Evolutionary conservation across 2,113 vertebrate genomes (phyloP).

Genomic region (Lontra canadensis): DNA sequence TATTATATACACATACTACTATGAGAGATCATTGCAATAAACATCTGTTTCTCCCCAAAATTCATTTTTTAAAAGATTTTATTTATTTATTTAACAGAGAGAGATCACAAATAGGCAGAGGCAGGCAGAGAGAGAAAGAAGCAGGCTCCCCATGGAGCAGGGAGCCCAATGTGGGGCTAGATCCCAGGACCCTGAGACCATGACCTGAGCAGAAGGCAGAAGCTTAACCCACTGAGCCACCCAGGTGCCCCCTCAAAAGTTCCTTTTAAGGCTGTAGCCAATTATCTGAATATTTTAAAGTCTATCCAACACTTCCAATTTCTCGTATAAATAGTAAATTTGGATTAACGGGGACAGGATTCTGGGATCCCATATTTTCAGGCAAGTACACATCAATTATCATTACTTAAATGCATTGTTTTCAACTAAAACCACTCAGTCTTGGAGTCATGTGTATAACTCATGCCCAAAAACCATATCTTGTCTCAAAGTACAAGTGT

Average conservation of each 20-base stretch:
- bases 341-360: background rate
- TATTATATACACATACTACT: background rate
- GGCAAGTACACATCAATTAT: background rate
- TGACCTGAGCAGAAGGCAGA: no score
- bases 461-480: background rate
- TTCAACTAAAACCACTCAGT: background rate
- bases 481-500: conserved; percentile 47
- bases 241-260: background rate
- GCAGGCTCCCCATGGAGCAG: no score
- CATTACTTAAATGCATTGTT: background rate
- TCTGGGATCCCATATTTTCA: background rate
- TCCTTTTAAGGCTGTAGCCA: background rate
- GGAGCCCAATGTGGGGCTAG: no score
- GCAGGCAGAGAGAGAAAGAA: no score
- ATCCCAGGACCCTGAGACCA: no score
- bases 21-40: background rate
- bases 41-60: background rate
- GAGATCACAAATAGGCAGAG: no score
- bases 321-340: background rate
- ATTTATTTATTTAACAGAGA: no score
- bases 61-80: background rate
- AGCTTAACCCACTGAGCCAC: no score
- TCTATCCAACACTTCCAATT: background rate
- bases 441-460: background rate
- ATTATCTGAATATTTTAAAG: background rate